Base-by-base conservation (phyloP, 2,797 vertebrate genomes). In the Moxostoma hubbsi region DNA sequence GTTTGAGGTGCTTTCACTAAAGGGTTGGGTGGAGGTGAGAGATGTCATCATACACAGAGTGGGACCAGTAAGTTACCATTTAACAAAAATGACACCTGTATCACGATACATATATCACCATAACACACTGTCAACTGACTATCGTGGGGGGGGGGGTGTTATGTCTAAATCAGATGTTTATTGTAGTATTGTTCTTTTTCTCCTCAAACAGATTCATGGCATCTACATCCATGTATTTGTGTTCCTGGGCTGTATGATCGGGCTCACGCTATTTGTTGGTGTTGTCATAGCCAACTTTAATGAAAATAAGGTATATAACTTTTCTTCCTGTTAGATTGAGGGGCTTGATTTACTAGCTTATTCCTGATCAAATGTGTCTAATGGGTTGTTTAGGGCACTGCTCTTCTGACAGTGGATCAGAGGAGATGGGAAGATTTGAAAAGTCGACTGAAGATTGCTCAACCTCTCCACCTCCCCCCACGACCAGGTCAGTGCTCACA, bases 211-310 rank as follows among this genome's bases (percentile, higher is more conserved):
- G 98, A 99, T 99, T 85, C 98, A 99, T n/a, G 98, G 98, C 87
- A 99, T 99, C 92, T 99, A 99, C 87, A 99, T 99, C 88, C 98
- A 99, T 2, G 98, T 99, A 68, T 99, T 99, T 87, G 98, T 99
- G 67, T 99, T 99, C 87, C 93, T 99, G 88, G 98, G 98, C 81
- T 99, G 98, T 89, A 99, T 99, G 98, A 99, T 99, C 80, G 98
- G 98, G 84, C 93, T 99, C 87, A 99, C 98, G 4, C 94, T 99
- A 79, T 99, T 99, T 65, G 98, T 99, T 16, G 98, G 98, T 69
- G 98, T 99, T 16, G 98, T 99, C 79, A 99, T 99, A 61, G 98
- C 98, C 84, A 99, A 99, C 91, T 99, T 99, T 93, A 99, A 99
- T 85, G 98, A 99, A 93, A 99, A 99, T 90, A 99, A 99, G 95